phyloP scores from a whole-genome alignment of 2,797 vertebrate species.

The Cyclopterus lumpus region DNA sequence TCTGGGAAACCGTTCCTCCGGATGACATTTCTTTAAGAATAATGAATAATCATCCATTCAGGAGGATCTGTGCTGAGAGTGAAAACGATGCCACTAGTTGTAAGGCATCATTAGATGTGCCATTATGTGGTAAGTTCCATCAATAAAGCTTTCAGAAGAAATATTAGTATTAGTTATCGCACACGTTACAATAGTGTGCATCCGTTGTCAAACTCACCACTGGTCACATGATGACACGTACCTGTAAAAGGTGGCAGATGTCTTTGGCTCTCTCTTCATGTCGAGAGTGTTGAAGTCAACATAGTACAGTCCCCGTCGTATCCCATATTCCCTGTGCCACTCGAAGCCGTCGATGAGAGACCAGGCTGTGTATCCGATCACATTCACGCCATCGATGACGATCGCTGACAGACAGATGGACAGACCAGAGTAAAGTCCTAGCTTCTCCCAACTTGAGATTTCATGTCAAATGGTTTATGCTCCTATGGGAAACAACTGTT shows the following conservation, averaged over 20 bases:
- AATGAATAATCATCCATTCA: background rate
- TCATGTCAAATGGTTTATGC: background rate
- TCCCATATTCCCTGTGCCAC: conserved; percentile 93
- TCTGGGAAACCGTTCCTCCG: conserved; percentile 94
- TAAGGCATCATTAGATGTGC: background rate
- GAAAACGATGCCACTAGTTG: background rate
- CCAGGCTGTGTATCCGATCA: conserved; percentile 97
- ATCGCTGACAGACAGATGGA: conserved; percentile 83
- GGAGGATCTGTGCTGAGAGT: background rate
- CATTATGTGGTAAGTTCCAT: background rate
- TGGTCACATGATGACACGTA: background rate
- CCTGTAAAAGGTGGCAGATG: conserved; percentile 93
- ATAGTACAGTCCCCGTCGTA: conserved; percentile 93
- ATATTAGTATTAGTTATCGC: background rate
- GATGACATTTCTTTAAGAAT: conserved; percentile 86
- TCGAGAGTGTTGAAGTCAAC: conserved; percentile 93
- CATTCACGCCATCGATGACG: conserved; percentile 87
- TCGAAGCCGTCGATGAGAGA: conserved; percentile 96
- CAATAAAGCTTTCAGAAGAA: background rate
- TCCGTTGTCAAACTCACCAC: background rate
- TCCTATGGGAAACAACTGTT: background rate
- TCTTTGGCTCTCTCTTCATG: conserved; percentile 92
- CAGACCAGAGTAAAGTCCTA: background rate
- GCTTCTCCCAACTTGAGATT: background rate
- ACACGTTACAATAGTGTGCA: background rate